Base-by-base conservation (phyloP, 2,113 vertebrate genomes). In the Otis tarda region DNA sequence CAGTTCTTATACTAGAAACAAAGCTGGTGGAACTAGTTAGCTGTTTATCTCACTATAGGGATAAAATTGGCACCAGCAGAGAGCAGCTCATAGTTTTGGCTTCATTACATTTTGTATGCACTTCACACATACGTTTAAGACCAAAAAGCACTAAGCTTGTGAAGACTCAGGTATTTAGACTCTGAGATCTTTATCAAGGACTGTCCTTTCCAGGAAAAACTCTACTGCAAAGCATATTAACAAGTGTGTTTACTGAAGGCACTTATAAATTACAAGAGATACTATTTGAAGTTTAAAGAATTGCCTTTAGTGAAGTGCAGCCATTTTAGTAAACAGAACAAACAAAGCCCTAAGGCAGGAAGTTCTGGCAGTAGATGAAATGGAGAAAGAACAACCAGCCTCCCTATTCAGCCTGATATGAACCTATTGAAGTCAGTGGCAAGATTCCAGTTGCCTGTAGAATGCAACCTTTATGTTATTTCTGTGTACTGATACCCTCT, bases 341-440 rank as follows among this genome's bases (percentile, higher is more conserved):
- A 95, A 90, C 68, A 93, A 92, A 84, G 49, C 91, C 93, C 74
- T 63, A 24, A 79, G 83, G 81, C 88, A 95, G 80, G 81, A 95
- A 92, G 77, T 68, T 93, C 85, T 96, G 95, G 83, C 91, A 93
- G 67, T 59, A 81, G 83, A 91, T 90, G 53, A 96, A 95, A 94
- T 27, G 27, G 37, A 94, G 75, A 87, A 82, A 71, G 74, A 47
- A 91, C 81, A 87, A 39, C n/a, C 45, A 94, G 61, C n/a, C 60
- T 89, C 69, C 31, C 20, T 85, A 0, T 77, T 37, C 91, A 77
- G 70, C 83, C 59, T 85, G 65, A 64, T 86, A 39, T 28, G 71
- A 93, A 87, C 86, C 35, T 78, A 43, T 35, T 94, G 77, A 95
- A 97, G 89, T n/a, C 73, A 49, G 35, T 78, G 85, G 80, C 82